Conservation (phyloP, 2,888 invertebrate species). For the Deladenus siricidicola region DNA sequence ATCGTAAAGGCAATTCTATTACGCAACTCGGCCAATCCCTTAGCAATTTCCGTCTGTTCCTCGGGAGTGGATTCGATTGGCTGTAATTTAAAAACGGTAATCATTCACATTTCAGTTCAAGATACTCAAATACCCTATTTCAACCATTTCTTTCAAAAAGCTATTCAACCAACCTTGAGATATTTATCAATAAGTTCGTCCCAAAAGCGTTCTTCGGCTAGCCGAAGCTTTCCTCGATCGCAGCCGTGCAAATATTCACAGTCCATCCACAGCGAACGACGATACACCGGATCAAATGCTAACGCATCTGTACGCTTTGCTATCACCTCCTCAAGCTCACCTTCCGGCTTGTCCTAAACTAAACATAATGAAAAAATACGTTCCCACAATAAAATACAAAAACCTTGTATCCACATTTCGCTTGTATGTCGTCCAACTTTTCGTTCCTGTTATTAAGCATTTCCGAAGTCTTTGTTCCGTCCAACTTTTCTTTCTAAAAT, state of each 20-base stretch:
- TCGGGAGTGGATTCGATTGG: conserved; percentile 40
- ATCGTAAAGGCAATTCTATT: conserved; percentile 85
- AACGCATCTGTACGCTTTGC: no score
- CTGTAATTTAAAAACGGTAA: conserved; percentile 26
- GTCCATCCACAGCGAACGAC: conserved; percentile 40
- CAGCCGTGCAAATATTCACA: conserved; percentile 38
- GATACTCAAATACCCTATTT: no score
- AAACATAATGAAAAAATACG: no score
- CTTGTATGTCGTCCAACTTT: not conserved
- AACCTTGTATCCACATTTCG: not conserved
- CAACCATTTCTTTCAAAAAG: not conserved
- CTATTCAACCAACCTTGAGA: conserved; percentile 34
- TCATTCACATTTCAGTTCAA: not conserved
- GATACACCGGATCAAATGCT: not conserved
- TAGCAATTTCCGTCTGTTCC: conserved; percentile 40
- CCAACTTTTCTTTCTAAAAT: not conserved
- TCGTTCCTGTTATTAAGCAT: not conserved
- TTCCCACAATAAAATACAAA: no score
- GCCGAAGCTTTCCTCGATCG: conserved; percentile 45
- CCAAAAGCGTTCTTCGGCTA: conserved; percentile 61
- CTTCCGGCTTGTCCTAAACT: no score
- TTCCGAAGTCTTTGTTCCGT: not conserved
- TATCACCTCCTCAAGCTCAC: no score
- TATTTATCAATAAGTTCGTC: conserved; percentile 50
- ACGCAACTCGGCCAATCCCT: conserved; percentile 80